Base-by-base conservation (phyloP, 37 sponge, comb jelly and placozoan genomes). In the Ianthella basta region DNA sequence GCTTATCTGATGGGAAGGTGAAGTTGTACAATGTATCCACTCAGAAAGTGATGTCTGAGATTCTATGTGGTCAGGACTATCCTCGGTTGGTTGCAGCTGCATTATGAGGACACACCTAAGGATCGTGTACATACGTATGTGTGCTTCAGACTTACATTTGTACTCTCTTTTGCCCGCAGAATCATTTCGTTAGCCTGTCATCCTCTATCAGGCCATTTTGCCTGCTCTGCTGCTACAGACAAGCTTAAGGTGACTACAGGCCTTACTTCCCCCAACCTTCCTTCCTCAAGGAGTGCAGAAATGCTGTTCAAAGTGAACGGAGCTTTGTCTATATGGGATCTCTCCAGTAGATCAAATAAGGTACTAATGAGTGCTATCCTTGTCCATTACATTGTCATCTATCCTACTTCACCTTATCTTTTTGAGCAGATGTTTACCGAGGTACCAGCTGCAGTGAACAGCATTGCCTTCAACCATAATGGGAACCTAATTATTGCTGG, bases 401-500 rank as follows among this genome's bases (percentile, higher is more conserved):
- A n/a, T 4, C 25, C 8, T 5, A 23, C 40, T 1, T 69, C 33
- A 34, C 70, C 34, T 30, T 30, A 18, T 30, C 34, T 30, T 33
- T 30, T 6, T 69, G 4, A 0, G 27, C 29, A 75, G 78, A 18
- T 36, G 23, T 39, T 75, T 75, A 50, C 56, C 23, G 83, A 89
- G 20, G 36, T 74, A 27, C 79, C 82, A 24, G 70, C 85, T 2
- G 86, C 91, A 38, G 66, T 97, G 66, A 95, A 93, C 73, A 93
- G 91, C 56, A 86, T 89, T 68, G 73, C 91, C 20, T 97, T 95
- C 87, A 99, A 99, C 81, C 97, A 97, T 87, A 97, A 97, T 80
- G 94, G 97, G 34, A 99, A 88, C 60, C 83, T 99, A 21, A 79
- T 99, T 55, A 82, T 97, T 59, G 89, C 94, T 80, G 99, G 99